phyloP scores from a whole-genome alignment of 2,888 invertebrate species.

The Antheraea assamensis region DNA sequence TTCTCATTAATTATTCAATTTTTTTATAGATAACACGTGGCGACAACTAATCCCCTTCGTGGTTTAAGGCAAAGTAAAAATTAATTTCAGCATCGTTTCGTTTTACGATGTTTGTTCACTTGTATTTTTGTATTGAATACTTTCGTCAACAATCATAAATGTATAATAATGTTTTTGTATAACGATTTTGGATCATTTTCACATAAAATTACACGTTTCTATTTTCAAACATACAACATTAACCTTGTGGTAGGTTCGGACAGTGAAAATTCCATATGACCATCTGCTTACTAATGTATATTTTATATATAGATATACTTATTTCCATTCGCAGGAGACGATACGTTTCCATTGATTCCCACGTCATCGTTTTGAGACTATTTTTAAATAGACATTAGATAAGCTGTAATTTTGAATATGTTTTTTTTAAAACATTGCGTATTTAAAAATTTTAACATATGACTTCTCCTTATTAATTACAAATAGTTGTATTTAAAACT shows the following conservation, averaged over 20 bases:
- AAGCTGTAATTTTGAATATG: not conserved
- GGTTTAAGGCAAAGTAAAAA: conserved; percentile 37
- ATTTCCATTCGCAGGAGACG: not conserved
- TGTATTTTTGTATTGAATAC: conserved; percentile 45
- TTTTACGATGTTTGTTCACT: conserved; percentile 70
- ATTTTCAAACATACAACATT: conserved; percentile 34
- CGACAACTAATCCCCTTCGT: conserved; percentile 42
- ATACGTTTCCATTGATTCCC: not conserved
- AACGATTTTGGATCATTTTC: conserved; percentile 17
- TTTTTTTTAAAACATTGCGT: not conserved
- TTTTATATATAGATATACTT: not conserved
- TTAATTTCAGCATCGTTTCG: conserved; percentile 42
- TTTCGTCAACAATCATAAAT: conserved; percentile 25
- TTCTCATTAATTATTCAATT: conserved; percentile 42
- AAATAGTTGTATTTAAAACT: too few species aligned
- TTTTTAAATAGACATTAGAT: not conserved
- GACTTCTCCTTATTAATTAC: too few species aligned
- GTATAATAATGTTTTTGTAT: not conserved
- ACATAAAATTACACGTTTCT: conserved; percentile 30
- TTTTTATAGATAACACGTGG: conserved; percentile 67
- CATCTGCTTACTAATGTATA: conserved; percentile 31
- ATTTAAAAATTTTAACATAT: too few species aligned
- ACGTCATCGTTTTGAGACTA: not conserved
- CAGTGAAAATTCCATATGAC: conserved; percentile 37
- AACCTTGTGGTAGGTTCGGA: conserved; percentile 60